Evolutionary conservation across 2,113 vertebrate genomes (phyloP), one percentile per base, ranked within the genome.

Genomic region (Formicarius rufipectus): DNA sequence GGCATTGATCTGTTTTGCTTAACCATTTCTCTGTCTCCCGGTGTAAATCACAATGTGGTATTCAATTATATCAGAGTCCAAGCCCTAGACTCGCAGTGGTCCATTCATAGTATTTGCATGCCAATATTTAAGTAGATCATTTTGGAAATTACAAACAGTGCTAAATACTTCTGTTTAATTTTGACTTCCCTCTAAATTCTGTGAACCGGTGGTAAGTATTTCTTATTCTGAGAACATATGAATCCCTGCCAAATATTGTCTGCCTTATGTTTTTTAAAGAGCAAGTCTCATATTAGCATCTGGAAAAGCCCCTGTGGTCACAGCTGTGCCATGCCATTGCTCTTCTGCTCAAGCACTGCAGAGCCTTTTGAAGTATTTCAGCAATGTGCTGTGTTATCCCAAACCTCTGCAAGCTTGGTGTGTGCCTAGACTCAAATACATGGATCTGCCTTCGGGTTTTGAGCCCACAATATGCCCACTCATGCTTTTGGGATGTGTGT

Each of bases 1-100:
- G 17, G 25, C 79, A 92, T 84, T 81, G 87, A 90, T 93, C 89
- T 91, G 39, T 62, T 96, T 76, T 85, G 21, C 22, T 77, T 94
- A 87, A 88, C 60, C 39, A 53, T 93, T 95, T 95, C 35, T 84
- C 79, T 80, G 35, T 56, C 58, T 93, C 24, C 67, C 37, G 21
- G 20, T 59, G 47, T 69, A 79, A 93, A 60, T 66, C 33, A 23
- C 1, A 0, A 20, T 0, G 2, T 44, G 55, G 74, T 66, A 56
- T 39, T 69, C 77, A 86, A 64, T 79, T 56, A n/a, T 27, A 49
- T 2, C 24, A 30, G 58, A 85, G 31, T 64, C n/a, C 66, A 55
- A 77, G 63, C 25, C 40, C 35, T 60, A 56, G 37, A 37, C 12
- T 81, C 10, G 45, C 24, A n/a, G 14, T 39, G 50, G 28, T 4